Percentiles rank a stretch among this genome's conserved stretches.
These are phyloP conservation scores for Oscarella lobularis DNA, from an alignment of 37 sponge, comb jelly and placozoan genomes.

Conservation along the genomic window DNA sequence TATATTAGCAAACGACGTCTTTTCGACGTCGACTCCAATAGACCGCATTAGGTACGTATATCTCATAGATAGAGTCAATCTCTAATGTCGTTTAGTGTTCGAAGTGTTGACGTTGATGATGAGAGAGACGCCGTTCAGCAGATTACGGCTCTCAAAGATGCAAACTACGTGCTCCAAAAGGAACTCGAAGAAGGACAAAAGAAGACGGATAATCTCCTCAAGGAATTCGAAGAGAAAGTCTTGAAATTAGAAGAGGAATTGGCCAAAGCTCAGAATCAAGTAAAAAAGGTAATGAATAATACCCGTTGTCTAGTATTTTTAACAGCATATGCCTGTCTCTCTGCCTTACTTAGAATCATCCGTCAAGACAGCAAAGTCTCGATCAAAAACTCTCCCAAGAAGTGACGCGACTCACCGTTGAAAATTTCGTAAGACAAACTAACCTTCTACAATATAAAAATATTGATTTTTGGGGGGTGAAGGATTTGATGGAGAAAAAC, in stretches of 20 bases:
- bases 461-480: neutral
- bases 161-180: neutral
- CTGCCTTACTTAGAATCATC: no score
- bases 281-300: neutral
- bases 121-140: neutral
- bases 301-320: no score
- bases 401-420: conserved; percentile 38
- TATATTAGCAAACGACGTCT: no score
- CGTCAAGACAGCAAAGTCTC: no score
- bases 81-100: no score
- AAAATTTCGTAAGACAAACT: conserved; percentile 34
- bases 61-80: no score
- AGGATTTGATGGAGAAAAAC: neutral
- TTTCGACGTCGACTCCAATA: no score
- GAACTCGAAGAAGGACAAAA: conserved; percentile 4
- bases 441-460: conserved; percentile 1
- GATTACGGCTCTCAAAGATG: conserved; percentile 3
- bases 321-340: no score
- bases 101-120: no score
- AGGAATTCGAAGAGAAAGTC: neutral
- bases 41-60: no score
- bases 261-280: neutral
- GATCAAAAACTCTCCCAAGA: conserved; percentile 38
- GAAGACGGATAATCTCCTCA: neutral
- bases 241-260: neutral